These are phyloP conservation scores for Acleris holmiana DNA, from an alignment of 2,888 invertebrate genomes.

Conservation along the genomic window DNA sequence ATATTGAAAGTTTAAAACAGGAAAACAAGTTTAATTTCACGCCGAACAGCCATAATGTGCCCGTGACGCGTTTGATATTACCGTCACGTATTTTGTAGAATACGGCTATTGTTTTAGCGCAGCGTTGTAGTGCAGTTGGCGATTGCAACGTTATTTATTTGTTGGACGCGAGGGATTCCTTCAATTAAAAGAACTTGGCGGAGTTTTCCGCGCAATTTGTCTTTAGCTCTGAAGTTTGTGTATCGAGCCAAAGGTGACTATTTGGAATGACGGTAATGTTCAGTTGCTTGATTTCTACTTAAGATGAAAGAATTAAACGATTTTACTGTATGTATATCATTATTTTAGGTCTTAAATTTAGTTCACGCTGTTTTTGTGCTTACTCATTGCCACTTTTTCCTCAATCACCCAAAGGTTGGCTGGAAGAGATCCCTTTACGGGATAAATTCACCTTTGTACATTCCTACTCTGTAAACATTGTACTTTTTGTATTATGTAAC, in stretches of 20 bases:
- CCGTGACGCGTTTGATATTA: constrained; percentile 13
- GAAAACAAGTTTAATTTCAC: background rate
- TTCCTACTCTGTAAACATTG: too few species aligned
- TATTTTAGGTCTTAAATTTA: too few species aligned
- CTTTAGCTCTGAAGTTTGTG: constrained; percentile 19
- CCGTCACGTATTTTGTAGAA: constrained; percentile 14
- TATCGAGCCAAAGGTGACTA: constrained; percentile 8
- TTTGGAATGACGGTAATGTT: constrained; percentile 1
- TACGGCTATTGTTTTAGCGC: constrained; percentile 39
- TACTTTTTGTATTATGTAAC: too few species aligned
- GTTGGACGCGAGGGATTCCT: constrained; percentile 43
- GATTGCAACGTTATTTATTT: constrained; percentile 49
- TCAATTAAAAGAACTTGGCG: constrained; percentile 46
- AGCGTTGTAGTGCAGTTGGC: constrained; percentile 45
- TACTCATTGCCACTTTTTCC: too few species aligned
- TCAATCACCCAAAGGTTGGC: too few species aligned
- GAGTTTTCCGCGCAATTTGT: constrained; percentile 26
- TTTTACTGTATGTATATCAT: too few species aligned
- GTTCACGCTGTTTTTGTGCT: too few species aligned
- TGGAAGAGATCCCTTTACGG: too few species aligned
- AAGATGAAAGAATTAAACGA: background rate
- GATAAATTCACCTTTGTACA: too few species aligned
- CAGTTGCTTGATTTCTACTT: background rate
- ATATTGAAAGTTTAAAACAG: too few species aligned
- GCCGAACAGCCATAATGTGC: constrained; percentile 8